phyloP scores from a whole-genome alignment of 2,797 vertebrate genomes.

The Sebastes hopkinsi region DNA sequence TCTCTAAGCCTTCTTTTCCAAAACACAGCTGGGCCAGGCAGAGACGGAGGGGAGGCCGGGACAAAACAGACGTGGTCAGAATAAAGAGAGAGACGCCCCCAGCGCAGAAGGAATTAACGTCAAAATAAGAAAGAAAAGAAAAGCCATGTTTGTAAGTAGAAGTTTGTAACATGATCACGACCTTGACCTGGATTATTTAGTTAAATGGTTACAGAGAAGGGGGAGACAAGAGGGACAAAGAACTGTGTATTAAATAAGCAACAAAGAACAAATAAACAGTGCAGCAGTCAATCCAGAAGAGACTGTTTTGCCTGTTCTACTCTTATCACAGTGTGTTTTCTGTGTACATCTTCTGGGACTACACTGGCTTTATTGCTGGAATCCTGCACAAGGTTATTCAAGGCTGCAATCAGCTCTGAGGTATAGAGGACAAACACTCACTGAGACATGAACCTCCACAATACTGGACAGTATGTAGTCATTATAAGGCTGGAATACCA shows the following conservation, averaged over 20 bases:
- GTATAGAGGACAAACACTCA: background rate
- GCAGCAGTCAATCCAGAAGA: background rate
- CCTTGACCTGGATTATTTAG: background rate
- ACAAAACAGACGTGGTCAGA: conserved; percentile 36
- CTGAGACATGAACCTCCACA: background rate
- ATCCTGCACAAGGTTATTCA: background rate
- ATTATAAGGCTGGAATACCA: background rate
- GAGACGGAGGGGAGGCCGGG: background rate
- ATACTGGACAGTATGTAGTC: background rate
- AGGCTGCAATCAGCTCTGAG: background rate
- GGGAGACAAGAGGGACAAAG: background rate
- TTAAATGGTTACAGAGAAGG: background rate
- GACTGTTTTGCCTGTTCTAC: background rate
- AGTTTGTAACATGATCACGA: background rate
- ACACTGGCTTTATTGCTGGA: background rate
- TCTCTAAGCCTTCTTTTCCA: conserved; percentile 9
- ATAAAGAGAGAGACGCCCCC: conserved; percentile 28
- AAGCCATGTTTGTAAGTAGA: background rate
- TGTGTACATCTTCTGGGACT: background rate
- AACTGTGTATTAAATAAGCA: background rate
- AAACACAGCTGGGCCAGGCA: conserved; percentile 56
- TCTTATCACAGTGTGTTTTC: background rate
- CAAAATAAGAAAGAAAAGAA: background rate
- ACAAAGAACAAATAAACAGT: background rate
- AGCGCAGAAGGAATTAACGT: background rate